phyloP scores from a whole-genome alignment of 2,888 invertebrate species.

The Drosophila ezoana region DNA sequence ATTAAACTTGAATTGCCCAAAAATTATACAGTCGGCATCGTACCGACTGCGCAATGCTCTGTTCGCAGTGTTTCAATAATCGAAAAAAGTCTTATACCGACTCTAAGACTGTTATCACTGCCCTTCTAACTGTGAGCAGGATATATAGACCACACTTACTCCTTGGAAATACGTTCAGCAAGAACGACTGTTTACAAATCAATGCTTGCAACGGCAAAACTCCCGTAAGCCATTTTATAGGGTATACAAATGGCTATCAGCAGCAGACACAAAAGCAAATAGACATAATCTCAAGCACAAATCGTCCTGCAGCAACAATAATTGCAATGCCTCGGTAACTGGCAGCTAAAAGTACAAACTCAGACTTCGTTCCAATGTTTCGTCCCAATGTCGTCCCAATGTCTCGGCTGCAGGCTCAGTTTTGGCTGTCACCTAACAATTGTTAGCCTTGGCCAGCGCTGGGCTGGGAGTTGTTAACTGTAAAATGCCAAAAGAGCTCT shows the following conservation, averaged over 20 bases:
- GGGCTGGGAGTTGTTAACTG: constrained; percentile 31
- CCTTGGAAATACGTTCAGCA: too few relatives aligned
- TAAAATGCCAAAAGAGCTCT: constrained; percentile 19
- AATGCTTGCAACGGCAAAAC: background rate
- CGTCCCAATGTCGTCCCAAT: background rate
- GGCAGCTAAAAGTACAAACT: constrained; percentile 29
- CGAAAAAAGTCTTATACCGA: too few relatives aligned
- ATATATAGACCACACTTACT: too few relatives aligned
- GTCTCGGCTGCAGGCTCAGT: background rate
- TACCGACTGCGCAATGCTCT: background rate
- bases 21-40: background rate
- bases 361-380: background rate
- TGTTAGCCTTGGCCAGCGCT: constrained; percentile 5
- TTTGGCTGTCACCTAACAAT: constrained; percentile 3
- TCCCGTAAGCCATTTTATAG: background rate
- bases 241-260: constrained; percentile 16
- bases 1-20: constrained; percentile 1
- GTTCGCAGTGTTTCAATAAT: too few relatives aligned
- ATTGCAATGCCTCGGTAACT: constrained; percentile 51
- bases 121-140: too few relatives aligned
- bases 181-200: too few relatives aligned
- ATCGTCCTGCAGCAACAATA: constrained; percentile 67
- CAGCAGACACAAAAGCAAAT: constrained; percentile 25
- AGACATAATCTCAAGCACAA: constrained; percentile 66
- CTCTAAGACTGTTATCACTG: too few relatives aligned